Conservation (phyloP, 2,797 vertebrate species). For the Pristis pectinata region DNA sequence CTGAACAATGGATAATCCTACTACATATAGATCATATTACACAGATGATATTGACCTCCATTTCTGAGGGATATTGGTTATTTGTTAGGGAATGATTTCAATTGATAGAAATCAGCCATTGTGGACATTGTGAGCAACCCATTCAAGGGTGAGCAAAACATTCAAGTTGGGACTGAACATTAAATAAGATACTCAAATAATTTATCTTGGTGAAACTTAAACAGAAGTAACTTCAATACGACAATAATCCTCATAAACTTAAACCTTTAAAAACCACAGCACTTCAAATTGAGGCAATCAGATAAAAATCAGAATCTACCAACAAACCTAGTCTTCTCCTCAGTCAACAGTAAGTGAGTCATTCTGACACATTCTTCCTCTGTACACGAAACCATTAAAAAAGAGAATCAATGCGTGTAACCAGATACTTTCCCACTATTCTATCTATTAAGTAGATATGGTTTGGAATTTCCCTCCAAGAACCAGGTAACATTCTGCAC, state of each 20-base stretch:
- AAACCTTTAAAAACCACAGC: neutral
- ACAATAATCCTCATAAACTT: neutral
- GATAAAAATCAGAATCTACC: neutral
- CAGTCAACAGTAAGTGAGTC: neutral
- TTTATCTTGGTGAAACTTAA: neutral
- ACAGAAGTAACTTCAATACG: too few species aligned
- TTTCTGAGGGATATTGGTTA: neutral
- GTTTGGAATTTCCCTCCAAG: conserved; percentile 1
- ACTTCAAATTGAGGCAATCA: neutral
- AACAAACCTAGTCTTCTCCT: too few species aligned
- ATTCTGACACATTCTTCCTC: neutral
- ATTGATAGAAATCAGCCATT: neutral
- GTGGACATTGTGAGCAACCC: neutral
- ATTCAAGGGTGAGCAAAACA: neutral
- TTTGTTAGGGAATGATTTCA: neutral
- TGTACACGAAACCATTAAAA: neutral
- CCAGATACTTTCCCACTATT: neutral
- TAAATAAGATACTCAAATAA: neutral
- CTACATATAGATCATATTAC: neutral
- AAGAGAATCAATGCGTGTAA: neutral
- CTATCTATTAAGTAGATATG: neutral
- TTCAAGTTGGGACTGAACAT: too few species aligned
- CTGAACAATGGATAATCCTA: neutral
- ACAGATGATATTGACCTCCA: neutral
- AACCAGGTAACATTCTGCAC: neutral